Conservation (phyloP, 1,140 invertebrate genomes). For the Chelonus insularis region DNA sequence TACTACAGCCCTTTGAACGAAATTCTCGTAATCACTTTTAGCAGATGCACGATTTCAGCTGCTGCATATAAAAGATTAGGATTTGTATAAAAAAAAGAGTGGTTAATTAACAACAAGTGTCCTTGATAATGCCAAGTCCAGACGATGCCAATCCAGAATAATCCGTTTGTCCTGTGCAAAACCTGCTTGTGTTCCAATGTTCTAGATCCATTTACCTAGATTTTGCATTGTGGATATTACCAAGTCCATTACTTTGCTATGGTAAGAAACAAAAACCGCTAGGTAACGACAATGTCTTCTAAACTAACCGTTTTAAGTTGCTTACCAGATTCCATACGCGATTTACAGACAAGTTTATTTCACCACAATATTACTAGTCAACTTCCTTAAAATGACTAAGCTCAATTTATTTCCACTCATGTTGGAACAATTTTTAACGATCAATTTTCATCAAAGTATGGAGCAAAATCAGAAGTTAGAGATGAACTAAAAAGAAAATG, state of each 20-base stretch:
- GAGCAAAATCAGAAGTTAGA: too few relatives aligned
- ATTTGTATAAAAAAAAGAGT: not conserved
- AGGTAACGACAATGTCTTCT: not conserved
- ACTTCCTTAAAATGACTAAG: not conserved
- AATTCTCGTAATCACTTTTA: not conserved
- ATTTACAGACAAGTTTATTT: not conserved
- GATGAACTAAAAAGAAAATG: too few relatives aligned
- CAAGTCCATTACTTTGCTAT: not conserved
- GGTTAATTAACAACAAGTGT: conserved; percentile 6
- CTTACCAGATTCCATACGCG: not conserved
- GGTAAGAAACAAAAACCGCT: not conserved
- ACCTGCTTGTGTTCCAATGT: conserved; percentile 10
- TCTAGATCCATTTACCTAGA: conserved; percentile 32
- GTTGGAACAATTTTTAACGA: too few relatives aligned
- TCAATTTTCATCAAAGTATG: too few relatives aligned
- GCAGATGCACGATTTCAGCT: not conserved
- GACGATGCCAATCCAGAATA: not conserved
- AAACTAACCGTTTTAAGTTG: conserved; percentile 7
- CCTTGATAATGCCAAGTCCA: not conserved
- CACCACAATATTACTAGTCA: not conserved
- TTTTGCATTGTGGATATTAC: not conserved
- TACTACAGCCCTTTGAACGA: not conserved
- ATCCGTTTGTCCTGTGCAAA: not conserved
- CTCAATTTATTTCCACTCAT: conserved; percentile 1
- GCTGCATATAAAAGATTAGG: not conserved